Evolutionary conservation across 2,888 invertebrate genomes (phyloP), one percentile per base, ranked within the genome.

Genomic region (Eupithecia pulchellata): DNA sequence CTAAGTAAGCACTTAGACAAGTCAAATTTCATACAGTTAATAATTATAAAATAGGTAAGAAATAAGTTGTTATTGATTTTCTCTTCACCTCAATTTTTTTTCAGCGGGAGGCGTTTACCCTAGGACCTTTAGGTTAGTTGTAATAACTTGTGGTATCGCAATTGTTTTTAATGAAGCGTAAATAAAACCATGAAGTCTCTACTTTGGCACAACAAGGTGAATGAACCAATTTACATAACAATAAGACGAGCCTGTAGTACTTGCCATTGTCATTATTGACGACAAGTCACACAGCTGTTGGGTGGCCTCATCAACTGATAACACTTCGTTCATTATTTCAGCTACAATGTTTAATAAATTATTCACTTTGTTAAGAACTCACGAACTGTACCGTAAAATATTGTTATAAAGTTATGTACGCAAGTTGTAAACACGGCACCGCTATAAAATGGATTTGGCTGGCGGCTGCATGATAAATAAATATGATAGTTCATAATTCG

Each of bases 221-320:
- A 60, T 13, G 39, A 32, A 66, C 47, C 20, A 62, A 63, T 63
- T 55, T 36, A 39, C 55, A 62, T 68, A 57, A 29, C n/a, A 68
- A 68, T n/a, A 63, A 55, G 63, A 29, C 63, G 42, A 57, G 57
- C 20, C 25, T 61, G 5, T 17, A n/a, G 14, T 57, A 30, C 4
- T 5, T 30, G n/a, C 11, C 11, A 60, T 29, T n/a, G n/a, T 60
- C 14, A 9, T 61, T 63, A 42, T 32, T 42, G 62, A 63, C 39
- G 9, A 47, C 63, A 42, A 25, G 61, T 34, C 32, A 9, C 60
- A 61, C 20, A 20, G 14, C 32, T n/a, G 60, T 57, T 29, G 17
- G 29, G 17, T 29, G 57, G 20, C 8, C 29, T 29, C 5, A 57
- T 57, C 57, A 29, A 6, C 57, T 57, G 57, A 29, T 29, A 17